Conservation (phyloP, 2,888 invertebrate genomes). For the Phytoseiulus persimilis region DNA sequence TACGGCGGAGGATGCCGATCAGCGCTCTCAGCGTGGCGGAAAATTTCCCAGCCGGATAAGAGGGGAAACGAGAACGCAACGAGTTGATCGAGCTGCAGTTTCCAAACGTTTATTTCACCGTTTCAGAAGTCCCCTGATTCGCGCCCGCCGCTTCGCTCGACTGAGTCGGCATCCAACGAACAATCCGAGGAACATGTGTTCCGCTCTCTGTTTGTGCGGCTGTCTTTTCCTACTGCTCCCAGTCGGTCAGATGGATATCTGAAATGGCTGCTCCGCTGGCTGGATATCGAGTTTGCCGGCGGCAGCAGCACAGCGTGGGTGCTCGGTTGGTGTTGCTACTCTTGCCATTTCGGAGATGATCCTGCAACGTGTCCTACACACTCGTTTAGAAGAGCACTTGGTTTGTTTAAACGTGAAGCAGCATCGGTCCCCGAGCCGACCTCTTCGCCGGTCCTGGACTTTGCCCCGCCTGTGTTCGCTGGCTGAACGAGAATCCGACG, state of each 20-base stretch:
- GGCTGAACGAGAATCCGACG: neutral
- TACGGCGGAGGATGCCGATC: neutral
- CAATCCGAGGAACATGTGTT: too few relatives aligned
- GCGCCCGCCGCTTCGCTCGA: too few relatives aligned
- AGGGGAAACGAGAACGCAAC: too few relatives aligned
- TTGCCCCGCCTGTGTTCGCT: neutral
- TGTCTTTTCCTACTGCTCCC: neutral
- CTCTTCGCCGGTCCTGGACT: neutral
- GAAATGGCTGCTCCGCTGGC: neutral
- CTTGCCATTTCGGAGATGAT: conserved; percentile 11
- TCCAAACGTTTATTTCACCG: too few relatives aligned
- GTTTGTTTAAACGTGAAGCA: conserved; percentile 37
- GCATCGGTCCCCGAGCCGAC: neutral
- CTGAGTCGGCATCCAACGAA: too few relatives aligned
- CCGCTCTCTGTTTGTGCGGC: neutral
- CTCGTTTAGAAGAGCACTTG: conserved; percentile 8
- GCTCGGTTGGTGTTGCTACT: neutral
- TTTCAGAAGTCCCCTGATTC: too few relatives aligned
- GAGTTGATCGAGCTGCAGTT: too few relatives aligned
- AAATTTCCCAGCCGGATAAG: too few relatives aligned
- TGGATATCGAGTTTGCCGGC: neutral
- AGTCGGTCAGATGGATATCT: neutral
- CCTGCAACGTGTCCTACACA: conserved; percentile 36
- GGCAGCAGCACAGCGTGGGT: neutral
- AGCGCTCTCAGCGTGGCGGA: neutral